Evolutionary conservation across 2,113 vertebrate species (phyloP), one percentile per base, ranked within the genome.

Genomic region (Nasalis larvatus): DNA sequence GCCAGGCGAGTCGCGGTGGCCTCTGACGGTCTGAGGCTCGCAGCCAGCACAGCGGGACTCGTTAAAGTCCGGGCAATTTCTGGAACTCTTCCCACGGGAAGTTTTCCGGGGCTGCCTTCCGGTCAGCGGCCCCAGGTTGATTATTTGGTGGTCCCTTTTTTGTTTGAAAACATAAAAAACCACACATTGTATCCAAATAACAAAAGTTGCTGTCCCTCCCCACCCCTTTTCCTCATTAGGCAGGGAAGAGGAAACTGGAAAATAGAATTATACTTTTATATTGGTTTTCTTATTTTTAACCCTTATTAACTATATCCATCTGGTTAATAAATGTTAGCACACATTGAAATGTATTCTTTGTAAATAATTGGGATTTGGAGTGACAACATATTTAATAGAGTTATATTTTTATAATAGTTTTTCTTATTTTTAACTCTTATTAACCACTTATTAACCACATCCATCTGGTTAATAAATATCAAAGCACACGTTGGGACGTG

Each of bases 191-290:
- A 95, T 94, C 97, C 97, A 94, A 98, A 97, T 88, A 98, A 98
- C 97, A 97, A 98, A 97, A 98, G 98, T 98, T 95, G 80, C 94
- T 98, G 85, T 95, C 60, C 56, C 81, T 87, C 60, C 76, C 89
- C 95, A 98, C 63, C 94, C 73, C 91, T 92, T 98, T 98, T 96
- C 94, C 98, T 98, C 97, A 91, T 96, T 96, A 98, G 97, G 92
- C 96, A 97, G 97, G 96, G 95, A 87, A 98, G 92, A 96, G 95
- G 96, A 93, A 97, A 89, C 94, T 97, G 98, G 97, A 98, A 97
- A 98, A 98, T 97, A 98, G 97, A 98, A 98, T 98, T 98, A 93
- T 95, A 98, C 98, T 98, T 94, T 98, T 98, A 97, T 96, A 12
- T 73, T 96, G 97, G 74, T 96, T 96, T 95, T 98, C 96, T 98